Conservation (phyloP, 2,888 invertebrate species). For the Torymus tubicola region DNA sequence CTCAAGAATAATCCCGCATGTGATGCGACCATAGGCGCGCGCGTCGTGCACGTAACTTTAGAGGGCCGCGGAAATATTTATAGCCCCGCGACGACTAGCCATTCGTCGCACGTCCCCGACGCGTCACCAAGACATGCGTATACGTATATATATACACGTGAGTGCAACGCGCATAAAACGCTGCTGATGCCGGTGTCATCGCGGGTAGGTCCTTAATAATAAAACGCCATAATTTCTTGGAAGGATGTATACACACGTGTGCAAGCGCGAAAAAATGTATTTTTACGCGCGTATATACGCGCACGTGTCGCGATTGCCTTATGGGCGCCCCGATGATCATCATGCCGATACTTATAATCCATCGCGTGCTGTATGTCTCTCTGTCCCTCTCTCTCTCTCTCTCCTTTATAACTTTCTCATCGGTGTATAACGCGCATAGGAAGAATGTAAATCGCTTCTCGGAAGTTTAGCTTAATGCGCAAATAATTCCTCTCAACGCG, state of each 20-base stretch:
- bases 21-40: not conserved
- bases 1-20: not conserved
- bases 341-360: not conserved
- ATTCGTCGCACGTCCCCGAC: conserved; percentile 71
- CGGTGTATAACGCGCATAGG: not conserved
- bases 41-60: conserved; percentile 41
- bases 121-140: not conserved
- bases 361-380: not conserved
- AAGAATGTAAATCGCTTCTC: conserved; percentile 47
- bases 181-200: not conserved
- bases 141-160: not conserved
- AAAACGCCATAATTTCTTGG: conserved; percentile 68
- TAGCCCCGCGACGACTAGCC: conserved; percentile 49
- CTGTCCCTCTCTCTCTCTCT: not conserved
- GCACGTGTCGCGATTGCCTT: conserved; percentile 74
- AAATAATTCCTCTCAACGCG: conserved; percentile 6
- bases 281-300: conserved; percentile 69
- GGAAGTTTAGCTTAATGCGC: conserved; percentile 23
- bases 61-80: conserved; percentile 42
- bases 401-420: not conserved
- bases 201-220: conserved; percentile 65
- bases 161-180: conserved; percentile 17
- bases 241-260: conserved; percentile 62
- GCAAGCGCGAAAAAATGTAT: conserved; percentile 71
- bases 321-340: conserved; percentile 55